Percentiles rank a stretch among this genome's conserved stretches.
Conservation (phyloP, 2,797 vertebrate species). For the Dromococcyx pavoninus region DNA sequence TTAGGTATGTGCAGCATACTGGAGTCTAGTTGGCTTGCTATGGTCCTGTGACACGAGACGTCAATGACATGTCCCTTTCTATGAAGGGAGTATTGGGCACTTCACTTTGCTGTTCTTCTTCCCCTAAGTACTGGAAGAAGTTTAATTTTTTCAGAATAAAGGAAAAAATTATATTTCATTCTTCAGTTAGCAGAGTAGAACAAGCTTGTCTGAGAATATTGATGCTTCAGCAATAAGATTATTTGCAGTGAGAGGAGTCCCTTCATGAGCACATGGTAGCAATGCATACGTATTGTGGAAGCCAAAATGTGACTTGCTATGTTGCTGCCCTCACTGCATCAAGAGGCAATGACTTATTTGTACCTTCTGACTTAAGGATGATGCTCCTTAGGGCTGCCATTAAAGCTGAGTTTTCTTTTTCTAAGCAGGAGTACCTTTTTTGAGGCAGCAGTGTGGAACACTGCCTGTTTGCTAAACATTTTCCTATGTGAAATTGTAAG, state of each 20-base stretch:
- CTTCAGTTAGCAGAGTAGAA: background rate
- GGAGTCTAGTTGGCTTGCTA: background rate
- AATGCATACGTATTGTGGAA: background rate
- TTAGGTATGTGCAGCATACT: fast-evolving
- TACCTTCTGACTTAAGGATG: background rate
- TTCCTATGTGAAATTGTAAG: background rate
- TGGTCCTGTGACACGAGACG: background rate
- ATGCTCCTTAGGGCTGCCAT: background rate
- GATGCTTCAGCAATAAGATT: background rate
- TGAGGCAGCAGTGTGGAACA: background rate
- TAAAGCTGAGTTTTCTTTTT: background rate
- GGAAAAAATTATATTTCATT: background rate
- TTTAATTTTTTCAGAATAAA: background rate
- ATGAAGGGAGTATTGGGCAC: background rate
- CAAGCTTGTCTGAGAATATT: background rate
- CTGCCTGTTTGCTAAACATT: background rate
- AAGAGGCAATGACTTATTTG: background rate
- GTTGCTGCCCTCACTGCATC: background rate
- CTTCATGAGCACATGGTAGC: background rate
- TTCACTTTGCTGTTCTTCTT: background rate
- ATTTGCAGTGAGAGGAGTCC: background rate
- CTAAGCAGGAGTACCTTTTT: background rate
- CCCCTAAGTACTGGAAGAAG: background rate
- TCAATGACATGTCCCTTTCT: background rate
- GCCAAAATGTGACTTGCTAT: background rate